These are phyloP conservation scores for Tragelaphus scriptus DNA, from an alignment of 2,113 vertebrate species.

Conservation along the genomic window DNA sequence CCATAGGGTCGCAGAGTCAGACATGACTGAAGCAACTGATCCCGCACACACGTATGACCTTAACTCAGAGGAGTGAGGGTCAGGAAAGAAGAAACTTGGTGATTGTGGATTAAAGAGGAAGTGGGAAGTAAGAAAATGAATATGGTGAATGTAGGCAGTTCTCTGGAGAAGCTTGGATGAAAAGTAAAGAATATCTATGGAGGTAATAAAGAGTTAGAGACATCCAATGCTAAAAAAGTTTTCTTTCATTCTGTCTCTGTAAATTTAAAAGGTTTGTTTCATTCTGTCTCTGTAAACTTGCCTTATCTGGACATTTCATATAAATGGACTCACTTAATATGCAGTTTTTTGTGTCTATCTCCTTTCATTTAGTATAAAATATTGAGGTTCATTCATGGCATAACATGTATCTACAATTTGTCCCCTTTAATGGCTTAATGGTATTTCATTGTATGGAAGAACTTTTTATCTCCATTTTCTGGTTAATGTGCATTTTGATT, in stretches of 20 bases:
- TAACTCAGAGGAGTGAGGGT: background rate
- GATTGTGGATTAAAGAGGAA: background rate
- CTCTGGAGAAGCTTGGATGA: background rate
- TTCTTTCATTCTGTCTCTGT: background rate
- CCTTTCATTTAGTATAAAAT: background rate
- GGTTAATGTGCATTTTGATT: background rate
- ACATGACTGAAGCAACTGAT: background rate
- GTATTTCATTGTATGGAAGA: background rate
- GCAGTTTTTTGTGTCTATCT: background rate
- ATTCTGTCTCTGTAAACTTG: background rate
- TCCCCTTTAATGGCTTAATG: background rate
- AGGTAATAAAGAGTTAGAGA: conserved; percentile 7
- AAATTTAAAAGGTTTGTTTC: background rate
- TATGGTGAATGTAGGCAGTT: background rate
- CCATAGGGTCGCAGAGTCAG: background rate
- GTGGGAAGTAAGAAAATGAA: background rate
- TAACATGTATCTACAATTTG: background rate
- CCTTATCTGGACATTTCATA: background rate
- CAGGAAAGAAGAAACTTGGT: background rate
- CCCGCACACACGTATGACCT: background rate
- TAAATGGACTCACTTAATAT: background rate
- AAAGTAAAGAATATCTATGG: background rate
- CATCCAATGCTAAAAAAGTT: background rate
- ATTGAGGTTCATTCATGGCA: background rate
- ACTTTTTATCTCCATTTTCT: background rate